Evolutionary conservation across 53 echinoderm and acorn worm species (phyloP).

Genomic region (Temnopleurus reevesii): DNA sequence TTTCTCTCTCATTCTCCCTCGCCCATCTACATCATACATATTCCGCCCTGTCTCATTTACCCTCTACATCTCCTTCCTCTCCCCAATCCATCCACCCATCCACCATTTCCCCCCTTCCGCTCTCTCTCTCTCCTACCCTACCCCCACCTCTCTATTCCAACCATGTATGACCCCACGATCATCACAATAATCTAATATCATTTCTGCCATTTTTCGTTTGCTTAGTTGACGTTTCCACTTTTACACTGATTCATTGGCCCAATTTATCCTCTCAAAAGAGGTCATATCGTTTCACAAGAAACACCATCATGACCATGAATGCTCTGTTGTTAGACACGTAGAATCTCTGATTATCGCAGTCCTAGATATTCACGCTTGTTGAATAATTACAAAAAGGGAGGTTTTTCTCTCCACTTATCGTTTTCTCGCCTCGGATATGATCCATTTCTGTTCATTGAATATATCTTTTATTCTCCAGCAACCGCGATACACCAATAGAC

Average conservation of each 20-base stretch:
- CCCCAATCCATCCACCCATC: neutral
- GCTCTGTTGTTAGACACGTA: neutral
- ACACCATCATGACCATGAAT: neutral
- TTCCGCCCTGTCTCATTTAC: too few species aligned
- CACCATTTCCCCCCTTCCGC: neutral
- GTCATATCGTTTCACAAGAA: conserved; percentile 4
- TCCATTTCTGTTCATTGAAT: neutral
- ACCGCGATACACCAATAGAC: neutral
- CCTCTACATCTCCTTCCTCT: too few species aligned
- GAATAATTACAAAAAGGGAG: neutral
- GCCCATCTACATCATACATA: too few species aligned
- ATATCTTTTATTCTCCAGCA: neutral
- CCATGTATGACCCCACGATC: too few species aligned
- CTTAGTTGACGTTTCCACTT: neutral
- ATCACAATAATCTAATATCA: too few species aligned
- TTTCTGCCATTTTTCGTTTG: neutral
- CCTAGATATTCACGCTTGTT: conserved; percentile 1
- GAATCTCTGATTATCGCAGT: neutral
- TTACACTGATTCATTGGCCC: neutral
- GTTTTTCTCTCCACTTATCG: neutral
- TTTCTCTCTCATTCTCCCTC: neutral
- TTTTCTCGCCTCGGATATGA: neutral
- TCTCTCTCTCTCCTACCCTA: neutral
- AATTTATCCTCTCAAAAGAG: neutral
- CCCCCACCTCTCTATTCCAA: neutral